A percentile compares a stretch with the other conserved stretches of the same genome.
Conservation (phyloP, 1,140 invertebrate genomes). For the Microplitis demolitor region DNA sequence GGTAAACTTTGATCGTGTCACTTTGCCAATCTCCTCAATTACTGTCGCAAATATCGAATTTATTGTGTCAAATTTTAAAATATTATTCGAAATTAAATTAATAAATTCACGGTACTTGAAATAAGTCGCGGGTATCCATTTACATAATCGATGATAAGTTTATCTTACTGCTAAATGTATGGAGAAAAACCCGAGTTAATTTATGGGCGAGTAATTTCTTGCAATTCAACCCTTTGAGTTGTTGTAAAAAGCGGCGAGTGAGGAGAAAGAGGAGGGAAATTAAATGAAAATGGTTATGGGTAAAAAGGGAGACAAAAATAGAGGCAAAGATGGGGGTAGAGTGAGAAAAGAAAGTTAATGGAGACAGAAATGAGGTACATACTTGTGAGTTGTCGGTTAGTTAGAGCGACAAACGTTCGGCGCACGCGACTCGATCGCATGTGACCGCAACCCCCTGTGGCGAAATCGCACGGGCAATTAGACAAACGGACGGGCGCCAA, state of each 20-base stretch:
- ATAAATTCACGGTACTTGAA: too few species aligned
- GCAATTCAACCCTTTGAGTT: too few species aligned
- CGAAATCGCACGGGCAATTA: slow-evolving; percentile 41
- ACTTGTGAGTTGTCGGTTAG: slow-evolving; percentile 18
- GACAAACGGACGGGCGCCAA: slow-evolving; percentile 44
- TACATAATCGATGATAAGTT: too few species aligned
- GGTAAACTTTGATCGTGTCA: slow-evolving; percentile 38
- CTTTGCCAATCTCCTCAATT: slow-evolving; percentile 9
- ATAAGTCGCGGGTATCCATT: too few species aligned
- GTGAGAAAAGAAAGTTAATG: slow-evolving; percentile 6
- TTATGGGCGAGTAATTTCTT: too few species aligned
- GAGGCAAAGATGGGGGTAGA: neutral
- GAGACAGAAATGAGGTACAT: slow-evolving; percentile 6
- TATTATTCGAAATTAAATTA: too few species aligned
- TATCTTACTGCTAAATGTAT: too few species aligned
- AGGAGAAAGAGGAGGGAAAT: too few species aligned
- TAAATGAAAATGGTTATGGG: too few species aligned
- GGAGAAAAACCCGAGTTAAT: too few species aligned
- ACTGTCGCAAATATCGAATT: neutral
- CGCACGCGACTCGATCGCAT: slow-evolving; percentile 27
- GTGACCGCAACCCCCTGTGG: slow-evolving; percentile 21
- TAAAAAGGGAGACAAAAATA: neutral
- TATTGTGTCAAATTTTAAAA: too few species aligned
- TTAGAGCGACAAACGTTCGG: slow-evolving; percentile 21
- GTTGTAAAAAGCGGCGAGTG: too few species aligned